phyloP scores from a whole-genome alignment of 1,140 invertebrate genomes.

The Atta colombica region DNA sequence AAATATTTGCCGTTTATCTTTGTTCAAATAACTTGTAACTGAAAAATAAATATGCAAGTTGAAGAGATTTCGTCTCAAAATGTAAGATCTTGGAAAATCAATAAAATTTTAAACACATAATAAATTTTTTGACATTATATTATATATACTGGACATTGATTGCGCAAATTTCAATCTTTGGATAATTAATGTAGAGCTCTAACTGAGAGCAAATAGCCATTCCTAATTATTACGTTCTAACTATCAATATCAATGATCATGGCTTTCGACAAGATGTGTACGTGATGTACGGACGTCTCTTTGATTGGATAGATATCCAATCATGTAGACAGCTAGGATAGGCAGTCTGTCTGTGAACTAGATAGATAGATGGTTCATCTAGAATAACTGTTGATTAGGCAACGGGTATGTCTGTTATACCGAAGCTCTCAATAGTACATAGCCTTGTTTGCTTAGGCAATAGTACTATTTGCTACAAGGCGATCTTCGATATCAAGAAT shows the following conservation, averaged over 20 bases:
- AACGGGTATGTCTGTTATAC: slow-evolving; percentile 46
- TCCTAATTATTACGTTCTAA: slow-evolving; percentile 58
- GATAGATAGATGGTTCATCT: slow-evolving; percentile 58
- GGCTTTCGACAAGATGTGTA: slow-evolving; percentile 41
- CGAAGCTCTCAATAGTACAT: slow-evolving; percentile 1
- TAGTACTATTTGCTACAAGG: not conserved
- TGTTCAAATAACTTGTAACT: not conserved
- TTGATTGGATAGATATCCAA: slow-evolving; percentile 52
- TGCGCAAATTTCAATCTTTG: slow-evolving; percentile 23
- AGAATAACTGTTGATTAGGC: slow-evolving; percentile 61
- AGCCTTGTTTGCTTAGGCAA: not conserved
- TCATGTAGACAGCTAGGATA: slow-evolving; percentile 33
- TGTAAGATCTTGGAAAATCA: not conserved
- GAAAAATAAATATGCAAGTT: not conserved
- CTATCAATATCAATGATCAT: slow-evolving; percentile 52
- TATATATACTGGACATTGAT: not conserved
- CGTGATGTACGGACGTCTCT: slow-evolving; percentile 26
- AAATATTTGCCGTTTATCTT: not conserved
- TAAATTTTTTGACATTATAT: not conserved
- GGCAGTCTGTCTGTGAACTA: slow-evolving; percentile 13
- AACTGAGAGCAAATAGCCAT: slow-evolving; percentile 45
- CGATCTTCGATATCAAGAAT: not conserved
- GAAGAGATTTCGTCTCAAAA: not conserved
- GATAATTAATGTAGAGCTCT: slow-evolving; percentile 50
- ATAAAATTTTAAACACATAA: not conserved